Evolutionary conservation across 2,113 vertebrate genomes (phyloP).

Genomic region (Acrocephalus arundinaceus): DNA sequence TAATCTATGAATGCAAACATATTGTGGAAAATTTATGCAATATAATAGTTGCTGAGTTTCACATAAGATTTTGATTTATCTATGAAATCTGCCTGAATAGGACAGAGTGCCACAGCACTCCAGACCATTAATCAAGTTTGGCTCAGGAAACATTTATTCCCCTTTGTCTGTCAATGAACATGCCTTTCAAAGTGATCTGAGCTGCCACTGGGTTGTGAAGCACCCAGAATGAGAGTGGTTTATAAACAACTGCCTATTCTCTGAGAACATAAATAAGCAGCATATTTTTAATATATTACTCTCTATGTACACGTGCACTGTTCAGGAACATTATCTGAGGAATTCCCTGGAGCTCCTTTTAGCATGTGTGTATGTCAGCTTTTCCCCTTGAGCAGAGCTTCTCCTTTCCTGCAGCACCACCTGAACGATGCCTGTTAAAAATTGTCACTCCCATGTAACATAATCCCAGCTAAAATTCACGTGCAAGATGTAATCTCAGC

Average conservation of each 20-base stretch:
- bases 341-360: not conserved
- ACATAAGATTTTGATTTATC: not conserved
- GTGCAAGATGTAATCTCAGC: conserved; percentile 74
- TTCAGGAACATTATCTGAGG: not conserved
- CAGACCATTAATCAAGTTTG: not conserved
- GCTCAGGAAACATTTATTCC: not conserved
- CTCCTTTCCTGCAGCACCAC: conserved; percentile 25
- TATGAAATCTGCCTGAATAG: not conserved
- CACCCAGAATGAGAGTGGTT: not conserved
- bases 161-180: not conserved
- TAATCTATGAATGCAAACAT: not conserved
- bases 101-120: not conserved
- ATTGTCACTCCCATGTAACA: conserved; percentile 59
- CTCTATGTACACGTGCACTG: not conserved
- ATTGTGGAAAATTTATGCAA: not conserved
- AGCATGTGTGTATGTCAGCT: not conserved
- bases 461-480: conserved; percentile 69
- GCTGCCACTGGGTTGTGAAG: not conserved
- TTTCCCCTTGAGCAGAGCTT: conserved; percentile 35
- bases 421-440: conserved; percentile 63
- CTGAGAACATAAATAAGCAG: not conserved
- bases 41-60: not conserved
- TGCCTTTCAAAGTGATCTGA: not conserved
- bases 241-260: not conserved
- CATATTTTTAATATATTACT: not conserved